Evolutionary conservation across 1,140 invertebrate species (phyloP), one percentile per base, ranked within the genome.

Genomic region (Planococcus citri): DNA sequence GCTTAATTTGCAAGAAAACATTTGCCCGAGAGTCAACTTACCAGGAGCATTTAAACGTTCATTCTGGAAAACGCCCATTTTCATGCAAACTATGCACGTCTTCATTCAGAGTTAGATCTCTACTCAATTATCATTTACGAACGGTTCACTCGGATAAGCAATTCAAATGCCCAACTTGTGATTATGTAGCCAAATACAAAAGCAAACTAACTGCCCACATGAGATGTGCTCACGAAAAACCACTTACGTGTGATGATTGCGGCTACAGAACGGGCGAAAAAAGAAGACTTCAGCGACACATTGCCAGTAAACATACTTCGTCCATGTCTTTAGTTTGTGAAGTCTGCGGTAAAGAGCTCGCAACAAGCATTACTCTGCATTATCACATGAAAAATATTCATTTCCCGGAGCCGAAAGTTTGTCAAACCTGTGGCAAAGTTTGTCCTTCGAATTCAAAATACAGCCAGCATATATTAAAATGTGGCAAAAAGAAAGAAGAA

Each of bases 321-420:
- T 84, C 86, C 75, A 78, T 82, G 20, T 85, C 85, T 1, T 87
- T 80, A 73, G 74, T 79, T 14, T 88, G 86, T 73, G 79, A 83
- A 68, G 74, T 82, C 9, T 88, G 86, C 74, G 78, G 81, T 1
- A 80, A 80, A 68, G 73, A 79, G 1, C 87, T 87, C 75, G 80
- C 79, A 25, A 83, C 84, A 27, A 82, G 83, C 71, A 82, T 80
- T 1, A 81, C 81, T 0, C 73, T 84, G 0, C 82, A 80, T 68
- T 81, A 82, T 1, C 83, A 84, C 71, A 80, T 79, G 73, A n/a
- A n/a, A n/a, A n/a, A n/a, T n/a, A n/a, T n/a, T n/a, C n/a, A n/a
- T n/a, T n/a, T n/a, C n/a, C n/a, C 84, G 3, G 85, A 88, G 70
- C 82, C 85, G 70, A 86, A 87, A 1, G 85, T 84, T 76, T 77